Percentiles rank a stretch among this genome's conserved stretches.
phyloP scores from a whole-genome alignment of 2,888 invertebrate genomes.

The Muschampia staudingeri region DNA sequence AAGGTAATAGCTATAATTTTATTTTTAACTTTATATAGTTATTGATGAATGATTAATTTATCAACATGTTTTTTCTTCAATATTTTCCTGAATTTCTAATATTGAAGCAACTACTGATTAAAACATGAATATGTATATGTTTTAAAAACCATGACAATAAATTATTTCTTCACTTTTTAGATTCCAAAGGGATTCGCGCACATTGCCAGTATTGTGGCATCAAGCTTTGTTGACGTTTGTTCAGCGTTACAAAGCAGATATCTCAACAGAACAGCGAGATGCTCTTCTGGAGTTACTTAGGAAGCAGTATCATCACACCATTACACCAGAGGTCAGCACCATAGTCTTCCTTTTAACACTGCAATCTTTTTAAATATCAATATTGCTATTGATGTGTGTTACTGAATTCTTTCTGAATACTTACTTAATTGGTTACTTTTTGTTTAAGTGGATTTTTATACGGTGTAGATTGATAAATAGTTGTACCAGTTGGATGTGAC shows the following conservation, averaged over 20 bases:
- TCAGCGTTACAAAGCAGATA: constrained; percentile 98
- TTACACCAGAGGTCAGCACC: constrained; percentile 92
- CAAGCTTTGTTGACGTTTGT: constrained; percentile 98
- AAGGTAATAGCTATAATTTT: constrained; percentile 90
- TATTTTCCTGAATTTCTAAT: not conserved
- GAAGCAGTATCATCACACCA: constrained; percentile 93
- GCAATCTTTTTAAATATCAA: constrained; percentile 9
- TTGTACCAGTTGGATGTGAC: too few species aligned
- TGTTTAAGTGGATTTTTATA: not conserved
- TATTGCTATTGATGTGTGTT: not conserved
- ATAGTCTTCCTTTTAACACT: not conserved
- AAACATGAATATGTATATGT: not conserved
- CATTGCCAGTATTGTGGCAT: constrained; percentile 99
- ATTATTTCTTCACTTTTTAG: constrained; percentile 82
- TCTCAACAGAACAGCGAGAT: constrained; percentile 98
- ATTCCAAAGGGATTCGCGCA: constrained; percentile 95
- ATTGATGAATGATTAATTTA: not conserved
- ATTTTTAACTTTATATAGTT: not conserved
- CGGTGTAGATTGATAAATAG: too few species aligned
- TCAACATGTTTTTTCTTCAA: too few species aligned
- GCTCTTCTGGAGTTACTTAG: constrained; percentile 95
- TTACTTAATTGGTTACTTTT: not conserved
- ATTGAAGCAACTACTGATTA: not conserved
- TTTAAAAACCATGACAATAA: not conserved
- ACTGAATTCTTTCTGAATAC: not conserved